Percentiles rank a stretch among this genome's conserved stretches.
These are phyloP conservation scores for Cydia pomonella DNA, from an alignment of 1,140 invertebrate species.

Conservation along the genomic window DNA sequence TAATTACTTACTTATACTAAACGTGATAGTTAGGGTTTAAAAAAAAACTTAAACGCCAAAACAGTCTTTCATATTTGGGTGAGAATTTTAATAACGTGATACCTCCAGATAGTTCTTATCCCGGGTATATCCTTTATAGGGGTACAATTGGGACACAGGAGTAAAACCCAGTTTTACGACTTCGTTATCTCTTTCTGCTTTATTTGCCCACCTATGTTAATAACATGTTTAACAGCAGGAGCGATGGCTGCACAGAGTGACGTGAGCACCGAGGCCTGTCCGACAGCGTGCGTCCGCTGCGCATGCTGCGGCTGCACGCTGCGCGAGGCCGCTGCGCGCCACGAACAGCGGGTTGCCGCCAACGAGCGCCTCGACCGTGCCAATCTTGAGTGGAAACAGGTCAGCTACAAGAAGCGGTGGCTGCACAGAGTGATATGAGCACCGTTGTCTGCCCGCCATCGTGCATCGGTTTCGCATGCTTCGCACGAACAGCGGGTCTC, in stretches of 20 bases:
- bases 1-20: no score
- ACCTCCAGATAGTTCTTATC: no score
- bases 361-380: slow-evolving; percentile 71
- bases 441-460: slow-evolving; percentile 3
- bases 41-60: no score
- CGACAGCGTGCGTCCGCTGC: slow-evolving; percentile 44
- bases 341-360: slow-evolving; percentile 72
- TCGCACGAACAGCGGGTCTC: slow-evolving; percentile 75
- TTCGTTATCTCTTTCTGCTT: no score
- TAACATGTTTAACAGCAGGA: not conserved
- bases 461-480: slow-evolving; percentile 55
- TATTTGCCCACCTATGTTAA: no score
- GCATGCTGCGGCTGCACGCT: slow-evolving; percentile 69
- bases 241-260: not conserved
- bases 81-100: no score
- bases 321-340: slow-evolving; percentile 68
- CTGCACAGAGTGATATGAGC: not conserved
- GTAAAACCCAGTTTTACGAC: no score
- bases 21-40: no score
- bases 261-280: not conserved
- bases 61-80: no score
- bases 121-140: no score
- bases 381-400: slow-evolving; percentile 79
- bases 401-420: slow-evolving; percentile 35
- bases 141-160: no score